Evolutionary conservation across 1,140 invertebrate genomes (phyloP), one percentile per base, ranked within the genome.

Genomic region (Thaumatotibia leucotreta): DNA sequence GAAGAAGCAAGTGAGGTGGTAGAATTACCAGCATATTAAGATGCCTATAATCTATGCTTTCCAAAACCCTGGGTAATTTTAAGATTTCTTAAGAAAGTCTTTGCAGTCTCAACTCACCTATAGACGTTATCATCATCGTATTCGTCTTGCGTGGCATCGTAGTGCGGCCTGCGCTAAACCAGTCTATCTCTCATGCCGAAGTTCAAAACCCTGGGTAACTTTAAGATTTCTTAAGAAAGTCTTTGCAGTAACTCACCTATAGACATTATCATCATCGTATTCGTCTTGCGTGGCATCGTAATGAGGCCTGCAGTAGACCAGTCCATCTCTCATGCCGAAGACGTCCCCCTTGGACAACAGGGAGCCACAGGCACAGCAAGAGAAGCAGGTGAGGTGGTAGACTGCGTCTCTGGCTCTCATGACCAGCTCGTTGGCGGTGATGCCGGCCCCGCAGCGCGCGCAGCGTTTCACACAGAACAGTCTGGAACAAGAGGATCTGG

Each of bases 321-420:
- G 92, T 22, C 94, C 94, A 73, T 95, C 94, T 66, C 95, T 92
- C 93, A 97, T 95, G 11, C 97, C 97, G 89, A 98, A 98, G 74
- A 97, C 96, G 86, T 98, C 97, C 27, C 98, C 95, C 84, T 96
- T 96, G 67, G 95, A 94, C 33, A 96, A 89, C 23, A 94, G 92
- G 10, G 93, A 92, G 63, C 96, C 95, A 90, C 98, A 98, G 61
- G 96, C 94, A 17, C 95, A 94, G 84, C 97, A 99, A 1, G 95
- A 95, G 92, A 99, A 99, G 91, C 97, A 99, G 67, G 95, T 94
- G 58, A 98, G 92, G 88, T 99, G 97, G 88, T 97, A 99, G 50
- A 98, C 97, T 73, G 96, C 92, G 72, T 97, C 96, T 27, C 96
- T 89, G 0, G 97, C 97, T 69, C 97, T 91, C 97, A 98, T 98